Evolutionary conservation across 2,888 invertebrate species (phyloP), one percentile per base, ranked within the genome.

Genomic region (Thera britannica): DNA sequence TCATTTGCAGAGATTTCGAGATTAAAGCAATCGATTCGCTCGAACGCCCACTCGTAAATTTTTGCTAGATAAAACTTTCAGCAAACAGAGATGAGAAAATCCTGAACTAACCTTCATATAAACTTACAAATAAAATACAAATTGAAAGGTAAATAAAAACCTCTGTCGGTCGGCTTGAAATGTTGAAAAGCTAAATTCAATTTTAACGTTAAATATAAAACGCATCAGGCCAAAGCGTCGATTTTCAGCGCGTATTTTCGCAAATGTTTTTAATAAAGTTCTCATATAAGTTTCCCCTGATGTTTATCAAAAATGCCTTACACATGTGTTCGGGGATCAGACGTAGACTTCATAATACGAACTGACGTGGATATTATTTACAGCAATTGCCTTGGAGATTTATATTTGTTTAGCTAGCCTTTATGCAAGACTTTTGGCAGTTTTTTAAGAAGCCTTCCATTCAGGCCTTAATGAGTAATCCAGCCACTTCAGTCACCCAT

Each of bases 241-340:
- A 83, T 83, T 84, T 84, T 80, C 75, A 74, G 75, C 74, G 73
- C 76, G 57, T 23, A 62, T 67, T 68, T 70, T 64, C 51, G 12
- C 62, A 78, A 85, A 77, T 81, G 78, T 81, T 88, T 89, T 89
- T 71, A 89, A 88, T 89, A 89, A 87, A 84, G 79, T 79, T 76
- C 72, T 73, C 78, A 77, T 73, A 78, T 79, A 84, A 84, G 82
- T 83, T 85, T 83, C 79, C 78, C 84, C 82, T 87, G 85, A 87
- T 88, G 87, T 89, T 87, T 86, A 82, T 79, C 74, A 77, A 80
- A 79, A 85, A 83, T 79, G 82, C 81, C 79, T 78, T 70, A 76
- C 81, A 81, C 83, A 85, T 79, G 72, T 86, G 83, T 80, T 82
- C 81, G 69, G 77, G 77, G 41, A 36, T 58, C 61, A 79, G 73